Conservation (phyloP, 2,797 vertebrate species). For the Momotus momota region DNA sequence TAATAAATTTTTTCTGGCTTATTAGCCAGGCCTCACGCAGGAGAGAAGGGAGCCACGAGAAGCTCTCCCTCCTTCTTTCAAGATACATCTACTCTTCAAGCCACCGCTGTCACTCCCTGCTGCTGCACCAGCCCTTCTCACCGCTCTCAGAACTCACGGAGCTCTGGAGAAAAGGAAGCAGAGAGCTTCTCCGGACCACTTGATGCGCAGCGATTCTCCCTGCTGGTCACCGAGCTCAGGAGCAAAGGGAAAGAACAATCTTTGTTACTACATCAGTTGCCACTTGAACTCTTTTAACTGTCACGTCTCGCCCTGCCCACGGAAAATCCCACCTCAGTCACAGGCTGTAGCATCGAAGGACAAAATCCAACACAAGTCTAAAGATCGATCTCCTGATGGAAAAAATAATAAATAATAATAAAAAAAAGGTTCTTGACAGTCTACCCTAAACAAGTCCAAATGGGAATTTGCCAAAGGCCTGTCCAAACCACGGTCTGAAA, state of each 20-base stretch:
- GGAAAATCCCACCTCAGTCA: background rate
- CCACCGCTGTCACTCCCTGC: background rate
- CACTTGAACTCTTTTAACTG: background rate
- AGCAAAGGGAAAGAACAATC: background rate
- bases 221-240: background rate
- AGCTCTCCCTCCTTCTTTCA: background rate
- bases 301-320: background rate
- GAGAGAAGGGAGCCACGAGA: background rate
- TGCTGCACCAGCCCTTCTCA: background rate
- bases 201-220: background rate
- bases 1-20: background rate
- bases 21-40: background rate
- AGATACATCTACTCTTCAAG: background rate
- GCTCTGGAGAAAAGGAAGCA: background rate
- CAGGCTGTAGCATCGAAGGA: fast-evolving
- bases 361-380: background rate
- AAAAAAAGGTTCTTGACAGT: background rate
- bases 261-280: background rate
- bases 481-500: background rate
- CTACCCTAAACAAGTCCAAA: background rate
- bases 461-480: background rate
- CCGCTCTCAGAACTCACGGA: background rate
- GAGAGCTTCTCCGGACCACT: background rate
- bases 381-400: fast-evolving
- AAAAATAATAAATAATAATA: too few species aligned